A percentile compares a stretch with the other conserved stretches of the same genome.
Evolutionary conservation across 2,888 invertebrate genomes (phyloP).

Genomic region (Papilio protenor): DNA sequence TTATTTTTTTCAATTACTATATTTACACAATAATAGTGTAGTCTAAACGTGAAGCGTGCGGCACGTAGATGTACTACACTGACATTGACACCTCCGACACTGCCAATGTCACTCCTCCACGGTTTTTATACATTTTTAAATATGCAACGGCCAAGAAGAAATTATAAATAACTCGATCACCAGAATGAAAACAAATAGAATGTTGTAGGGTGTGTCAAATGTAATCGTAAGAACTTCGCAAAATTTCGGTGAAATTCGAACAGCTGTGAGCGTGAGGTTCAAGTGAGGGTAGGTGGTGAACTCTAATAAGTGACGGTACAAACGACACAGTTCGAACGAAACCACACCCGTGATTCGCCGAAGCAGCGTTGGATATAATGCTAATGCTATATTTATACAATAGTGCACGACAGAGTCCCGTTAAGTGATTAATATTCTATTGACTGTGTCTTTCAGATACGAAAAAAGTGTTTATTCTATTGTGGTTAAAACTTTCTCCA

Average conservation of each 20-base stretch:
- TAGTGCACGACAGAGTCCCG: not conserved
- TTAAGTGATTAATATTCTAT: slow-evolving; percentile 17
- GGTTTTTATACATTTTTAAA: slow-evolving; percentile 7
- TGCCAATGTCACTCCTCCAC: slow-evolving; percentile 14
- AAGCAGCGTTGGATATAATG: not conserved
- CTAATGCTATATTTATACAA: slow-evolving; percentile 19
- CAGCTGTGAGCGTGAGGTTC: not conserved
- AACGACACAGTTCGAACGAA: not conserved
- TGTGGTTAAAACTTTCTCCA: slow-evolving; percentile 24
- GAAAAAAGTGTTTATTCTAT: slow-evolving; percentile 7
- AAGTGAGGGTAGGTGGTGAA: slow-evolving; percentile 4
- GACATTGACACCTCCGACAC: slow-evolving; percentile 6
- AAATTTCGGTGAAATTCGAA: not conserved
- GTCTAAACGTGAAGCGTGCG: not conserved
- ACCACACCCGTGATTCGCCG: slow-evolving; percentile 9
- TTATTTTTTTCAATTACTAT: not conserved
- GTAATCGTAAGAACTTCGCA: not conserved
- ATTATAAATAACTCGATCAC: not conserved
- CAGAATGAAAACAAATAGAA: not conserved
- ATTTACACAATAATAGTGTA: not conserved
- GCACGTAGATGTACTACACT: not conserved
- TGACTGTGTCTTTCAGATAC: not conserved
- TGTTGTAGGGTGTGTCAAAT: not conserved
- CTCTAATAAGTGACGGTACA: not conserved
- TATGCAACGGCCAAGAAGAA: slow-evolving; percentile 1